These are phyloP conservation scores for Drosophila prolongata DNA, from an alignment of 2,888 invertebrate species.

Conservation along the genomic window DNA sequence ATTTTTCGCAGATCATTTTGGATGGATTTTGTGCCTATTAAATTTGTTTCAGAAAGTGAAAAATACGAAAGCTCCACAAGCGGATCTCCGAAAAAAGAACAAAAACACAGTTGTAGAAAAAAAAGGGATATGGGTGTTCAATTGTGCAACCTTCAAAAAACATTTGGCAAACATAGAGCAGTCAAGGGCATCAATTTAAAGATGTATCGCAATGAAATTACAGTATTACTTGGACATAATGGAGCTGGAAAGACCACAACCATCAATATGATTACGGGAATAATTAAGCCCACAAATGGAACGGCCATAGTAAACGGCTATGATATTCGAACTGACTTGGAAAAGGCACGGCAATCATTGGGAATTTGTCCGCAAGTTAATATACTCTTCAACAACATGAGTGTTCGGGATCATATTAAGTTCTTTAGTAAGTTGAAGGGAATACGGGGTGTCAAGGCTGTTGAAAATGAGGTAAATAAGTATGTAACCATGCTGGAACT, in stretches of 20 bases:
- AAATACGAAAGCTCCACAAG: accelerated
- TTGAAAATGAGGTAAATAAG: conserved; percentile 86
- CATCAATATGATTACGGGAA: conserved; percentile 94
- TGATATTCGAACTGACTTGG: conserved; percentile 87
- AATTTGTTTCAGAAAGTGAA: background rate
- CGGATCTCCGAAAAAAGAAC: background rate
- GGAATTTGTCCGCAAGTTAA: conserved; percentile 94
- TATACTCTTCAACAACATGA: conserved; percentile 91
- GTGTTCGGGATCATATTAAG: conserved; percentile 91
- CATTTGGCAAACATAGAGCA: conserved; percentile 86
- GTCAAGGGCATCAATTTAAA: conserved; percentile 89
- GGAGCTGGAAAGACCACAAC: conserved; percentile 97
- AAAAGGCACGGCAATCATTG: conserved; percentile 87
- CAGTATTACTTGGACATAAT: conserved; percentile 89
- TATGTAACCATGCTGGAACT: conserved; percentile 88
- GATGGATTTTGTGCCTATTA: conserved; percentile 58
- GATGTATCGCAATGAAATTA: conserved; percentile 94
- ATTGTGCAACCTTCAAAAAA: conserved; percentile 87
- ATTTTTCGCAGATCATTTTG: conserved; percentile 87
- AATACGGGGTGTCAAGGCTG: conserved; percentile 84
- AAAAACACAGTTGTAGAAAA: background rate
- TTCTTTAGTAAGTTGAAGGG: conserved; percentile 91
- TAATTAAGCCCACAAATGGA: conserved; percentile 88
- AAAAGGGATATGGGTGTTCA: conserved; percentile 84
- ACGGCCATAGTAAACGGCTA: conserved; percentile 89